Base-by-base conservation (phyloP, 2,797 vertebrate species). In the Paguma larvata region DNA sequence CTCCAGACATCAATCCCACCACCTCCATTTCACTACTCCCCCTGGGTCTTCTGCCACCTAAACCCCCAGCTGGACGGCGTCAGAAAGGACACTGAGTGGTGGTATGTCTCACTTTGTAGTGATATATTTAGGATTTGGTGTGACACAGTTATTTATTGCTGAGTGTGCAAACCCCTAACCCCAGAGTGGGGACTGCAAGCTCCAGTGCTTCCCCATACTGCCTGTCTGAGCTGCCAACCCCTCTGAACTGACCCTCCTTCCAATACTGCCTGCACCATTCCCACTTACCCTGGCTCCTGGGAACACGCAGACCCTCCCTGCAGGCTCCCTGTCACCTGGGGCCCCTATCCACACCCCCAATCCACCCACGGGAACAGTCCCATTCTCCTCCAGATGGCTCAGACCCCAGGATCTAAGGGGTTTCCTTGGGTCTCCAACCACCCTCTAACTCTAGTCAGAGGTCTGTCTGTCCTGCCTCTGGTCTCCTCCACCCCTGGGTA, bases 111-210 rank as follows among this genome's bases (percentile, higher is more conserved):
- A 79, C 73, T 51, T 68, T 82, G 73, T 90, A 94, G 85, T 94
- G 93, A 83, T 97, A 48, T 98, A 97, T 97, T 97, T 96, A 96
- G 87, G 88, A 89, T 92, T 93, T 48, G 78, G 27, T 96, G 91
- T 94, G 88, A 95, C 89, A 94, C 67, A 90, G 41, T 94, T 77
- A 65, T 86, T 97, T 97, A 96, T 86, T 98, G 97, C 97, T 96
- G 46, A 97, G 77, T 92, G 80, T 89, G 80, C 89, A 94, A 87
- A 94, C 62, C 65, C 59, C 48, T 77, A 70, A 38, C 34, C 53
- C 59, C 62, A 7, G 3, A 73, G 48, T 41, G 46, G 79, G n/a
- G 18, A 78, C 53, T 85, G 48, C 34, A 56, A 53, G 46, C 21
- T 32, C 44, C 30, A 44, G 34, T 30, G 27, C 63, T 65, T 41